Evolutionary conservation across 2,888 invertebrate genomes (phyloP), one percentile per base, ranked within the genome.

Genomic region (Penaeus monodon): DNA sequence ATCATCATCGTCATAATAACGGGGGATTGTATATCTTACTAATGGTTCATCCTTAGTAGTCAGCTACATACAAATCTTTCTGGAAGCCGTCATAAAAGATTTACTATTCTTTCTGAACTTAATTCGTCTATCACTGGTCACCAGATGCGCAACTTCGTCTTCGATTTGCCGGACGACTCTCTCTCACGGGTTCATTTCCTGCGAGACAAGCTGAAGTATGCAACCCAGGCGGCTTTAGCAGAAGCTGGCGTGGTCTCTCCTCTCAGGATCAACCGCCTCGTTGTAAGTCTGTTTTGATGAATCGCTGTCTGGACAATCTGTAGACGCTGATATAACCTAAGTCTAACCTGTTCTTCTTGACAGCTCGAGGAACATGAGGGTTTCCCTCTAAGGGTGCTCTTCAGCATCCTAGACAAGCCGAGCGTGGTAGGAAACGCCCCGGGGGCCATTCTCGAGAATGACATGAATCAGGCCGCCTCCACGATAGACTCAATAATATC

Each of bases 161-260:
- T 88, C 57, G 88, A 88, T 65, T 68, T 88, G n/a, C 88, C 88
- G 0, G 49, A 27, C 12, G 81, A 84, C 77, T 22, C 80, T 22
- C 66, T 88, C 57, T 24, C 29, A 12, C 44, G 63, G 68, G 79
- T 81, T 38, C 17, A 57, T 27, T 17, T 24, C 2, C 76, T 76
- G 68, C n/a, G 68, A n/a, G 88, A 88, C 80, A 66, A 64, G 49
- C 64, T 88, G 38, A 24, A 68, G 1, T 84, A 88, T 76, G 73
- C 66, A 0, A 12, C 81, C 33, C 80, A 81, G 77, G 29, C n/a
- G 33, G 33, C 80, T 68, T 12, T 88, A 81, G 84, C 84, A 0
- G 76, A 57, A 14, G 63, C 29, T n/a, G 88, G 80, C 14, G 65
- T 78, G 7, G 63, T 87, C 20, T 87, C 87, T 24, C 87, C 87